phyloP scores from a whole-genome alignment of 2,113 vertebrate species.

The Hepsetus odoe region DNA sequence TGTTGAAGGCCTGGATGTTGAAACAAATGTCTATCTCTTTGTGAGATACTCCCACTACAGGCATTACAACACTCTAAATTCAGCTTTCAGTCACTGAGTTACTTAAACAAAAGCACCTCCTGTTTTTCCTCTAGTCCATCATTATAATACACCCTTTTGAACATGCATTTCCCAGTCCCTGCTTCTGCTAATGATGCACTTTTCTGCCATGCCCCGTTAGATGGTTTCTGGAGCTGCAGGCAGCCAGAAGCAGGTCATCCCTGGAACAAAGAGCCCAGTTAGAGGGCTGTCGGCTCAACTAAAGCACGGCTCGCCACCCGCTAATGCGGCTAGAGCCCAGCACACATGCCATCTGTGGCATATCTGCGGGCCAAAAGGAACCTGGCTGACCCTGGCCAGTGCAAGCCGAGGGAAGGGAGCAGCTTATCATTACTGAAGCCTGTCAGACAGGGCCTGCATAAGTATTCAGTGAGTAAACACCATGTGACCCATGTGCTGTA shows the following conservation, averaged over 20 bases:
- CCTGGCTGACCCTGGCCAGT: conserved; percentile 31
- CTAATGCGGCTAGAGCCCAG: conserved; percentile 52
- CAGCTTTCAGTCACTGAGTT: neutral
- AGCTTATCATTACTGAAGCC: conserved; percentile 21
- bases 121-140: conserved; percentile 33
- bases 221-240: neutral
- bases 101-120: conserved; percentile 15
- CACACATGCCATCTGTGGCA: conserved; percentile 52
- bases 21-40: neutral
- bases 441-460: neutral
- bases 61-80: conserved; percentile 5
- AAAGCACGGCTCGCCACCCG: conserved; percentile 65
- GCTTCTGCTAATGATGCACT: conserved; percentile 40
- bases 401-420: conserved; percentile 2
- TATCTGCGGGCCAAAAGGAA: conserved; percentile 41
- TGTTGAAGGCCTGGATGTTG: too few relatives aligned
- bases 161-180: neutral
- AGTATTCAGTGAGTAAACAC: conserved; percentile 21
- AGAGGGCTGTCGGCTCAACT: conserved; percentile 69
- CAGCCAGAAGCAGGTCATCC: conserved; percentile 41
- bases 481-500: neutral
- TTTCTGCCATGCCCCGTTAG: conserved; percentile 2
- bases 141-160: conserved; percentile 2
- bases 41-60: neutral
- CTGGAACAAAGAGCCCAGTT: conserved; percentile 45